Evolutionary conservation across 2,113 vertebrate genomes (phyloP).

Genomic region (Chionodraco myersi): DNA sequence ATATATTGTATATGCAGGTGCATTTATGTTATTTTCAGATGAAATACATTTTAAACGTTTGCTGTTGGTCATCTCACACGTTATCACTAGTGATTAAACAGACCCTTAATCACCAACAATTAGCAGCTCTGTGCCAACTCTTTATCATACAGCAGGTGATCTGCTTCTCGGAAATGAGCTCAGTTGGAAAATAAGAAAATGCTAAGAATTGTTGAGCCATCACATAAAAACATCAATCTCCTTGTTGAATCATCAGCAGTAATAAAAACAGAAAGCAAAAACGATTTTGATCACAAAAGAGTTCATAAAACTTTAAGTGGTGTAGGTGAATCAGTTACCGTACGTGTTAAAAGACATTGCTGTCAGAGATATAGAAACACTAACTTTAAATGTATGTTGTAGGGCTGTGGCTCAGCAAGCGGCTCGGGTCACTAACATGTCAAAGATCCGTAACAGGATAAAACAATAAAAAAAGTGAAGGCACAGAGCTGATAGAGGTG

Average conservation of each 20-base stretch:
- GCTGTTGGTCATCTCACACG: not conserved
- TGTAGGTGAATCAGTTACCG: not conserved
- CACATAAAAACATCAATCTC: not conserved
- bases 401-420: not conserved
- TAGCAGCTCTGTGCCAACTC: not conserved
- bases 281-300: not conserved
- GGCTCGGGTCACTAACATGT: not conserved
- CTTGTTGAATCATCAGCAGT: not conserved
- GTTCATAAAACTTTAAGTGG: not conserved
- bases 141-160: not conserved
- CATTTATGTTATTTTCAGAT: constrained; percentile 25
- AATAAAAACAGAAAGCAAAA: not conserved
- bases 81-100: constrained; percentile 4
- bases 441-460: not conserved
- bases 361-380: not conserved
- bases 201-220: not conserved
- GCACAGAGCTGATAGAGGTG: not conserved
- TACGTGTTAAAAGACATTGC: not conserved
- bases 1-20: constrained; percentile 9
- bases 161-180: not conserved
- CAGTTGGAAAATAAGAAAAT: not conserved
- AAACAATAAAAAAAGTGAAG: not conserved
- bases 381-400: not conserved
- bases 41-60: not conserved
- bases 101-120: not conserved